These are phyloP conservation scores for Rhagophthalmus giganteus DNA, from an alignment of 2,888 invertebrate species.

Conservation along the genomic window DNA sequence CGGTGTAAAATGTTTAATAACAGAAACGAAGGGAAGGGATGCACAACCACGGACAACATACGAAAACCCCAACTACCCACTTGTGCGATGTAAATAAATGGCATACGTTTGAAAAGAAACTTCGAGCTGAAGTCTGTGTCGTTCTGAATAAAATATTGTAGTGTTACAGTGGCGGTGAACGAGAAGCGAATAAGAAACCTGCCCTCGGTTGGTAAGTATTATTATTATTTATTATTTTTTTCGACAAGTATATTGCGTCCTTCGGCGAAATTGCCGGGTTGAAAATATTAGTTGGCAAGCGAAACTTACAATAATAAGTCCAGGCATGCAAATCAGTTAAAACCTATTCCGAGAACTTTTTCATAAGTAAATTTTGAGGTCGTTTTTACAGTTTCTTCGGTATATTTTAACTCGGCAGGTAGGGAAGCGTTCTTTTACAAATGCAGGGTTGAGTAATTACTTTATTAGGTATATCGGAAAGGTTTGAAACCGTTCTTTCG, in stretches of 20 bases:
- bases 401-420: conserved; percentile 13
- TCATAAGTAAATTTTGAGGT: conserved; percentile 34
- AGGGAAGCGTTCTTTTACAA: conserved; percentile 1
- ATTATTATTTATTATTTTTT: background rate
- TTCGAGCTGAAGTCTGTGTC: background rate
- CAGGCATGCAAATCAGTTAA: conserved; percentile 11
- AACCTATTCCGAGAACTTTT: conserved; percentile 29
- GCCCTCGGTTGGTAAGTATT: conserved; percentile 1
- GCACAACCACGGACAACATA: conserved; percentile 24
- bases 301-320: conserved; percentile 6
- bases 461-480: conserved; percentile 14
- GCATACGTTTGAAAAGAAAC: conserved; percentile 4
- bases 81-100: conserved; percentile 14
- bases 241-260: no score
- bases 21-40: conserved; percentile 15
- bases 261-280: no score
- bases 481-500: conserved; percentile 7
- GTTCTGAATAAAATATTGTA: background rate
- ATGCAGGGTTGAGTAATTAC: conserved; percentile 11
- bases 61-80: conserved; percentile 24
- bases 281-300: conserved; percentile 1
- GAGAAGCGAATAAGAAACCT: no score
- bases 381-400: conserved; percentile 22
- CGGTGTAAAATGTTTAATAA: no score
- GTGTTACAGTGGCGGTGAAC: background rate